Evolutionary conservation across 2,888 invertebrate species (phyloP), one percentile per base, ranked within the genome.

Genomic region (Clanis bilineata): DNA sequence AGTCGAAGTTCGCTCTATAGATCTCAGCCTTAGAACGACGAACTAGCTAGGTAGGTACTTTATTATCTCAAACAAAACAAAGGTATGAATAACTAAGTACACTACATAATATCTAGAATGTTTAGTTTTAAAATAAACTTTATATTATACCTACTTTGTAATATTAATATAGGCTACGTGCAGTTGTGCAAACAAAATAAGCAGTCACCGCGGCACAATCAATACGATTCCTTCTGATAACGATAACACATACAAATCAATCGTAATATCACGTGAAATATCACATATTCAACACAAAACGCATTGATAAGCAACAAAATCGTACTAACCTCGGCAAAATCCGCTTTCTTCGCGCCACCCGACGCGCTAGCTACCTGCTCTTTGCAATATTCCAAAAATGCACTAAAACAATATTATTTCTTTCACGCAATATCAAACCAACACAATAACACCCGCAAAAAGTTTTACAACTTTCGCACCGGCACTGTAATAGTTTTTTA

Each of bases 371-470:
- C 77, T 74, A 79, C 77, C 79, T 77, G 73, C 81, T 77, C 71
- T 82, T 82, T 77, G 79, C 77, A 88, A 86, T 86, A 88, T 87
- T 88, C 86, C 87, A 85, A 84, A 51, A 83, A 79, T 76, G 73
- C 79, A 79, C 79, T 63, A 65, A 61, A 62, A 71, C 70, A 74
- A 72, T 65, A 70, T 64, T 66, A 68, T 71, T 71, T 68, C 69
- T 70, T 70, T 68, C 76, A 73, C 62, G 54, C 68, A 69, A 70
- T 75, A 71, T 68, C 71, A 75, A 73, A 41, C 54, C 55, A 70
- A 69, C 73, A 71, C 66, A 73, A 68, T 71, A 68, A 41, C 72
- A 61, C 56, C 67, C 78, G 80, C 73, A 63, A 74, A 76, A 23
- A 51, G 23, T 28, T 51, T 77, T 72, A n/a, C 70, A 70, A 77